A percentile compares a stretch with the other conserved stretches of the same genome.
Conservation (phyloP, 2,113 vertebrate genomes). For the Candoia aspera region DNA sequence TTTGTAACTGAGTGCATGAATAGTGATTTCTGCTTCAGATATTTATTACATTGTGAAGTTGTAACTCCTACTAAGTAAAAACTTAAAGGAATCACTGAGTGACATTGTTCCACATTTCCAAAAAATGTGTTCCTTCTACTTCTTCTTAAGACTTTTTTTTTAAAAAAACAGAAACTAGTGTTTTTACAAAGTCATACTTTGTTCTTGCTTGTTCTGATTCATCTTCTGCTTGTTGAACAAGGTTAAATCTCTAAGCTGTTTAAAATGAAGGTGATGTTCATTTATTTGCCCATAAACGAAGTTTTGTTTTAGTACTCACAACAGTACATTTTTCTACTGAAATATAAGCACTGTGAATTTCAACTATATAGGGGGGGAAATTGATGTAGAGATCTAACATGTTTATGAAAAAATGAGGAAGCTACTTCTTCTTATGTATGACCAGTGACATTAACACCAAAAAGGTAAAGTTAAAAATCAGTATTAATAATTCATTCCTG, state of each 20-base stretch:
- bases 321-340: not conserved
- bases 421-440: conserved; percentile 2
- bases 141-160: not conserved
- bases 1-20: not conserved
- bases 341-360: not conserved
- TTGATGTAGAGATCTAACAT: not conserved
- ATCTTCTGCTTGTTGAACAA: not conserved
- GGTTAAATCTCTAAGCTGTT: not conserved
- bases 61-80: too few relatives aligned
- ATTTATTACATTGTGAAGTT: not conserved
- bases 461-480: conserved; percentile 9
- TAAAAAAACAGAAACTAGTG: not conserved
- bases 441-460: not conserved
- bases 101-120: not conserved
- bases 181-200: not conserved
- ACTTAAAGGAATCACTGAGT: too few relatives aligned
- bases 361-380: conserved; percentile 3
- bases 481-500: not conserved
- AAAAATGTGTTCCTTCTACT: not conserved
- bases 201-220: not conserved
- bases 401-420: conserved; percentile 22
- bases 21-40: not conserved
- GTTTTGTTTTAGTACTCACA: conserved; percentile 9
- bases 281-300: not conserved
- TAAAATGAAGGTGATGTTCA: rapidly evolving